Evolutionary conservation across 2,113 vertebrate species (phyloP), one percentile per base, ranked within the genome.

Genomic region (Cephalopholis sonnerati): DNA sequence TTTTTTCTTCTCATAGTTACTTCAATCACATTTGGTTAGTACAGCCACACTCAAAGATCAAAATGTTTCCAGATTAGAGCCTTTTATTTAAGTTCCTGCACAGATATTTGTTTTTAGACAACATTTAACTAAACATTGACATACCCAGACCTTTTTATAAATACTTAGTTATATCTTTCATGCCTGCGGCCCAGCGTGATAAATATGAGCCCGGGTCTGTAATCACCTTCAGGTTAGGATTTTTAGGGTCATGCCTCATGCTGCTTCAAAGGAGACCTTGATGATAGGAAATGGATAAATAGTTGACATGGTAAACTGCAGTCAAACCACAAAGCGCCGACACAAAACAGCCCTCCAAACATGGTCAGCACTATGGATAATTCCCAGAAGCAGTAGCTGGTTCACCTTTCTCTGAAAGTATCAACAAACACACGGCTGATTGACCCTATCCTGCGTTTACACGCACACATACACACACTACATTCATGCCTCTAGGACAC

Each of bases 401-500:
- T 82, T 74, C 74, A 78, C 74, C 53, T 75, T 74, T 61, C 74
- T 71, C 59, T 62, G 18, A 69, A 71, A 66, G 81, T 51, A 77
- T 79, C 74, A 85, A 88, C 86, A 84, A 88, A 84, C 86, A 82
- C 57, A 66, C 10, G 29, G 36, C 74, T 84, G 62, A 74, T 75
- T 79, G 51, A 84, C 74, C 82, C 68, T 16, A 51, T 71, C 48
- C 54, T 71, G 69, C 27, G 41, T 53, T 36, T 16, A 44, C 27
- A 57, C 81, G n/a, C 44, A 53, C 53, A 50, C 25, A 46, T 29
- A 62, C 57, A 22, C 66, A 71, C 63, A 32, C 74, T 58, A n/a
- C 39, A 29, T 32, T 10, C 2, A 10, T 83, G 67, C 74, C 74
- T 72, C 29, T 17, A 76, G 66, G 81, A 70, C 46, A 74, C 58